Percentiles rank a stretch among this genome's conserved stretches.
Evolutionary conservation across 2,113 vertebrate genomes (phyloP).

Genomic region (Cochlearius cochlearius): DNA sequence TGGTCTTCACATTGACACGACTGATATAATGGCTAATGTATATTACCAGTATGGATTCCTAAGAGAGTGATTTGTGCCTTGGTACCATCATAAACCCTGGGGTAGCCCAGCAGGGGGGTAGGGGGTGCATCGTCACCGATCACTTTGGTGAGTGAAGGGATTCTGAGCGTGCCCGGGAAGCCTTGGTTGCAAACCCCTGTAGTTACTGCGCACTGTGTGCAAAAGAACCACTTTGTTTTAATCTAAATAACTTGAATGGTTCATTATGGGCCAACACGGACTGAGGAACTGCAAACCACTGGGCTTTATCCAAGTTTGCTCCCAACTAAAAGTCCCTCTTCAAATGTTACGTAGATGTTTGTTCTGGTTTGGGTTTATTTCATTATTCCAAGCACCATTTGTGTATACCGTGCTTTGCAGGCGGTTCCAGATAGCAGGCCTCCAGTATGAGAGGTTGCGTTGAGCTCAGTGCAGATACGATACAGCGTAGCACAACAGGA

Average conservation of each 20-base stretch:
- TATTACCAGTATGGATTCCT: background rate
- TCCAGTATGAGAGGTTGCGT: background rate
- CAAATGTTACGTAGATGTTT: background rate
- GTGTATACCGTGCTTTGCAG: background rate
- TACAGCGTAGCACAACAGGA: background rate
- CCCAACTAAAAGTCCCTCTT: background rate
- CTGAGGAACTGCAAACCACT: background rate
- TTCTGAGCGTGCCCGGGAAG: background rate
- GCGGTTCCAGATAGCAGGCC: background rate
- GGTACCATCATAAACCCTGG: background rate
- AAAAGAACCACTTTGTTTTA: background rate
- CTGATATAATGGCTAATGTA: background rate
- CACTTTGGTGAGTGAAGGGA: background rate
- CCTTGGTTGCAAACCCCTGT: background rate
- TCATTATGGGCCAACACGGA: rapidly evolving
- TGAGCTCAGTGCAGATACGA: too few species aligned
- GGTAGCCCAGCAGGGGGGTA: rapidly evolving
- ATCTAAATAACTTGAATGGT: background rate
- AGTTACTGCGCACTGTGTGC: background rate
- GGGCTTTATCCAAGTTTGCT: background rate
- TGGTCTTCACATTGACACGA: too few species aligned
- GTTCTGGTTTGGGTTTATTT: background rate
- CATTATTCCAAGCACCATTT: background rate
- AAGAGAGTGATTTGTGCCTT: background rate
- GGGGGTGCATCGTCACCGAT: background rate